Conservation (phyloP, 1,140 invertebrate species). For the Cecropterus lyciades region DNA sequence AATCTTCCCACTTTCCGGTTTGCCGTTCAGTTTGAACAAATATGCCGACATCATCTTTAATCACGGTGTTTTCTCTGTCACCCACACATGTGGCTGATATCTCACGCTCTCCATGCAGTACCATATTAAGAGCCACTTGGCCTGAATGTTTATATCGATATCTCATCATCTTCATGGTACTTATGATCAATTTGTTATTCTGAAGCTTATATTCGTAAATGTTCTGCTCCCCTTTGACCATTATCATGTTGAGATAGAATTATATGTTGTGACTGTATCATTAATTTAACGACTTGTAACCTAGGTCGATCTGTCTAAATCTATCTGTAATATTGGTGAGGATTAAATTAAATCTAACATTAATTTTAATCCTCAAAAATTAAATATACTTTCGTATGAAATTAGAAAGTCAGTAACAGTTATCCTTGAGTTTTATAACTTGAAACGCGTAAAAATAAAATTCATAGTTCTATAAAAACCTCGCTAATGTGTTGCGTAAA, state of each 20-base stretch:
- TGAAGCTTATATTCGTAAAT: neutral
- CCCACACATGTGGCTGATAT: slow-evolving; percentile 34
- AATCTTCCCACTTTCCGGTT: slow-evolving; percentile 24
- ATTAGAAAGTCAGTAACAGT: neutral
- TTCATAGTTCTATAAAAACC: neutral
- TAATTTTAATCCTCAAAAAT: too few species aligned
- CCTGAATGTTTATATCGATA: slow-evolving; percentile 29
- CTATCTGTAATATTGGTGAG: too few species aligned
- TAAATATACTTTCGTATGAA: too few species aligned
- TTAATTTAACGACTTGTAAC: too few species aligned
- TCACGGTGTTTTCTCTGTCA: slow-evolving; percentile 40
- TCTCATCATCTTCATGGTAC: slow-evolving; percentile 9
- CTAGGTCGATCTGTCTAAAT: too few species aligned
- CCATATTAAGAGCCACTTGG: slow-evolving; percentile 30
- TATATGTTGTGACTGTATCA: too few species aligned
- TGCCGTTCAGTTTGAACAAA: slow-evolving; percentile 33
- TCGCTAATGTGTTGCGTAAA: slow-evolving; percentile 18
- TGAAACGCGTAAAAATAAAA: neutral
- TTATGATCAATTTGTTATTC: slow-evolving; percentile 18
- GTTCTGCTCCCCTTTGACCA: too few species aligned
- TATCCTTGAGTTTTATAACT: slow-evolving; percentile 6
- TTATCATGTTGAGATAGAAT: too few species aligned
- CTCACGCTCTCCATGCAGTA: slow-evolving; percentile 29
- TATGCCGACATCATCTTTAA: slow-evolving; percentile 37
- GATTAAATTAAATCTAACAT: too few species aligned